Evolutionary conservation across 2,888 invertebrate genomes (phyloP), one percentile per base, ranked within the genome.

Genomic region (Metellina segmentata): DNA sequence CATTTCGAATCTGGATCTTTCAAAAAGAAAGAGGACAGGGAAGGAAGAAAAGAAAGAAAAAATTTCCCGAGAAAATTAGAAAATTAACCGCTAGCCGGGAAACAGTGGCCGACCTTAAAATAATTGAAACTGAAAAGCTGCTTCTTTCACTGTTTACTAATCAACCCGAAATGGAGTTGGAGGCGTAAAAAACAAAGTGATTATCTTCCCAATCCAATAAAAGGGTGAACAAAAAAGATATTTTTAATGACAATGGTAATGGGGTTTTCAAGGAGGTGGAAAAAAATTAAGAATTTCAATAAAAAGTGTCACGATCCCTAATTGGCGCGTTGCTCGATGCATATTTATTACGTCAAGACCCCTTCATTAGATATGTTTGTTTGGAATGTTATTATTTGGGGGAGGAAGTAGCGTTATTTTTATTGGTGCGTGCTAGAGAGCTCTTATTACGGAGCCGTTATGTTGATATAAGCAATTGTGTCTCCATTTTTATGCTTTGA

Each of bases 41-140:
- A 19, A 49, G 52, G 20, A 88, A 75, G 69, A 89, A 81, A 74
- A 74, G 52, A 81, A 77, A 34, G 16, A 19, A 6, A 9, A 48
- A 19, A 72, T 48, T 20, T 71, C 72, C 81, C 51, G 69, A 81
- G 86, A 91, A 91, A 91, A 91, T 91, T 91, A 91, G 91, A 91
- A 91, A 91, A 91, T 91, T 91, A 91, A 91, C 87, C 82, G 61
- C 87, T 20, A 87, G 85, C 85, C 61, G 9, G 16, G 61, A 61
- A 75, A 79, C 34, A 48, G 69, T 53, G 51, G 70, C 81, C 71
- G 49, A 90, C 87, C 87, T 87, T 83, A 82, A 87, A 87, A 91
- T 87, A 87, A 91, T 87, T 86, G 87, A 91, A 91, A 91, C 71
- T 79, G 91, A 87, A 91, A 91, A 87, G 87, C 87, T 16, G 87